phyloP scores from a whole-genome alignment of 2,888 invertebrate species.

The Heliconius aoede region DNA sequence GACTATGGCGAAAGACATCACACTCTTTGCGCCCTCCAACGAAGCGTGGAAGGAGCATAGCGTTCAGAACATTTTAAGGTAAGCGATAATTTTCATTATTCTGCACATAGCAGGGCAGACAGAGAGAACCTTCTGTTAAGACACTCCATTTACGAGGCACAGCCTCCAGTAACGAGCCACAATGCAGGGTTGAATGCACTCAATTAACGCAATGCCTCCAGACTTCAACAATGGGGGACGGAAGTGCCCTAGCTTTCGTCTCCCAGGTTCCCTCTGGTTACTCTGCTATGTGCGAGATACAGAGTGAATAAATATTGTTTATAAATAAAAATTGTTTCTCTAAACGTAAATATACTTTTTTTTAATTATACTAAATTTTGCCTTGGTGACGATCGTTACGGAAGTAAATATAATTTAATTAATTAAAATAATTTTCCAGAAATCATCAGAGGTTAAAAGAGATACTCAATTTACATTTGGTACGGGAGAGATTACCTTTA shows the following conservation, averaged over 20 bases:
- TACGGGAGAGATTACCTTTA: conserved; percentile 89
- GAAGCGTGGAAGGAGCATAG: conserved; percentile 91
- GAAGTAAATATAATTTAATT: background rate
- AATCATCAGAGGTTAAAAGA: conserved; percentile 89
- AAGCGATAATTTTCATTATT: conserved; percentile 27
- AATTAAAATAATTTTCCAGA: conserved; percentile 57
- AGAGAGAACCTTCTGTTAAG: background rate
- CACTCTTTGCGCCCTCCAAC: conserved; percentile 95
- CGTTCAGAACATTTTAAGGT: conserved; percentile 88
- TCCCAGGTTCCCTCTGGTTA: background rate
- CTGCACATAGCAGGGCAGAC: too few relatives aligned
- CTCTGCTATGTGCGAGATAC: background rate
- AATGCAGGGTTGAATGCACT: background rate
- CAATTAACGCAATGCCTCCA: background rate
- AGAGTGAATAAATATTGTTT: too few relatives aligned
- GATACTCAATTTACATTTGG: conserved; percentile 92
- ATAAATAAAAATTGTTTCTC: background rate
- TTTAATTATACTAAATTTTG: too few relatives aligned
- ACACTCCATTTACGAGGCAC: too few relatives aligned
- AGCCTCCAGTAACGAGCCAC: background rate
- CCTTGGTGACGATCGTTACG: background rate
- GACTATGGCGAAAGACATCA: conserved; percentile 88
- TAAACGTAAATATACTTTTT: background rate
- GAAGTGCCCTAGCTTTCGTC: background rate
- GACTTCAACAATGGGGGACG: background rate